Conservation (phyloP, 1,140 invertebrate species). For the Bombus confusus region DNA sequence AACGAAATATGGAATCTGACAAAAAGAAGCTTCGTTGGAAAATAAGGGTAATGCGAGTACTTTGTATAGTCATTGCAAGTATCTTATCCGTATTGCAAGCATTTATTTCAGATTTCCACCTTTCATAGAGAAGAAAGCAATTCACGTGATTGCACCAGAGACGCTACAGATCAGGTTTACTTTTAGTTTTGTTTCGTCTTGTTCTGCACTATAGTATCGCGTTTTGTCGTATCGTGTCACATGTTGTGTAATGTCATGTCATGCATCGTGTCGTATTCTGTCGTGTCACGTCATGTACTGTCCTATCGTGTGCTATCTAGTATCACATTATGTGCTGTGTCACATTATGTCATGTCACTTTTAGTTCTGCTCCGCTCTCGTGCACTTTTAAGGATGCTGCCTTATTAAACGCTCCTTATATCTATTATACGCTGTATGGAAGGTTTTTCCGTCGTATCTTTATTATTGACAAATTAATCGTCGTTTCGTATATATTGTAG, state of each 20-base stretch:
- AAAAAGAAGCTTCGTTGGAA: no score
- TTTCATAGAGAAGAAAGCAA: not conserved
- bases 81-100: no score
- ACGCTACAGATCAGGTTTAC: not conserved
- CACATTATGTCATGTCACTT: not conserved
- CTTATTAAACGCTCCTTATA: not conserved
- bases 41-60: no score
- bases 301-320: not conserved
- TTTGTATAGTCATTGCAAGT: no score
- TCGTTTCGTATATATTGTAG: no score
- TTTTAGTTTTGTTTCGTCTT: not conserved
- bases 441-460: no score
- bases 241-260: not conserved
- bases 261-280: not conserved
- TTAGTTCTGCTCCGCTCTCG: not conserved
- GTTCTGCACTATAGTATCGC: not conserved
- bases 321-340: not conserved
- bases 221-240: not conserved
- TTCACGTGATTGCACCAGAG: not conserved
- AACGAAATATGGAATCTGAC: no score
- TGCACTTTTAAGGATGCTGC: not conserved
- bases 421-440: no score
- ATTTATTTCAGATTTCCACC: not conserved
- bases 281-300: not conserved
- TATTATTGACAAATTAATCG: no score